Evolutionary conservation across 2,888 invertebrate species (phyloP).

Genomic region (Ochlodes sylvanus): DNA sequence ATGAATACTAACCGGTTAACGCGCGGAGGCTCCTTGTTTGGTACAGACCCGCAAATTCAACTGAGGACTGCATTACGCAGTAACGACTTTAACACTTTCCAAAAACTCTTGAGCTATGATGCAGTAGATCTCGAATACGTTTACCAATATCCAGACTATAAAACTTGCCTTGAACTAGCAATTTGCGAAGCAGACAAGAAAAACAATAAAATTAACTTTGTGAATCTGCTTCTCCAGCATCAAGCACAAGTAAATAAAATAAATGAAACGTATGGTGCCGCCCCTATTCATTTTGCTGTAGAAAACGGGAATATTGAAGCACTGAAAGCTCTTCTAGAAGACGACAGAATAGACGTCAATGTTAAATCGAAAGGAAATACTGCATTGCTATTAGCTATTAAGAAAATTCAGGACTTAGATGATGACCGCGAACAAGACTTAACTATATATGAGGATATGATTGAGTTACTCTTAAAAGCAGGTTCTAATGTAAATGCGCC

Average conservation of each 20-base stretch:
- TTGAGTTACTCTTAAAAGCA: slow-evolving; percentile 81
- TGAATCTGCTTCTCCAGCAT: slow-evolving; percentile 83
- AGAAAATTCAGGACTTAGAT: slow-evolving; percentile 78
- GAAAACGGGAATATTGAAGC: slow-evolving; percentile 80
- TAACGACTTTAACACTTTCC: slow-evolving; percentile 82
- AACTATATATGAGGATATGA: slow-evolving; percentile 76
- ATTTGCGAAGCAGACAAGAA: slow-evolving; percentile 76
- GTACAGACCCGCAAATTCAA: slow-evolving; percentile 75
- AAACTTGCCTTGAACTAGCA: slow-evolving; percentile 86
- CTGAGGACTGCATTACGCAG: slow-evolving; percentile 80
- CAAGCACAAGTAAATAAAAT: slow-evolving; percentile 86
- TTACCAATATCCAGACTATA: slow-evolving; percentile 84
- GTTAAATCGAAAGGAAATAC: slow-evolving; percentile 80
- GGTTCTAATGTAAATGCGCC: slow-evolving; percentile 84
- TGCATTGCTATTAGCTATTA: slow-evolving; percentile 80
- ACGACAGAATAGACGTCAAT: slow-evolving; percentile 78
- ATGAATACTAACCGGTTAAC: slow-evolving; percentile 72
- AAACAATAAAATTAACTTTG: slow-evolving; percentile 82
- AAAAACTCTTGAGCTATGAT: slow-evolving; percentile 75
- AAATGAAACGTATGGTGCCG: slow-evolving; percentile 83
- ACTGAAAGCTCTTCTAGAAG: slow-evolving; percentile 74
- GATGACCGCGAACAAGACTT: slow-evolving; percentile 74
- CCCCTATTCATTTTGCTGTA: slow-evolving; percentile 88
- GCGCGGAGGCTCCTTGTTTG: slow-evolving; percentile 76
- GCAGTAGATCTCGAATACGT: slow-evolving; percentile 81